Evolutionary conservation across 2,888 invertebrate species (phyloP).

Genomic region (Acheta domesticus): DNA sequence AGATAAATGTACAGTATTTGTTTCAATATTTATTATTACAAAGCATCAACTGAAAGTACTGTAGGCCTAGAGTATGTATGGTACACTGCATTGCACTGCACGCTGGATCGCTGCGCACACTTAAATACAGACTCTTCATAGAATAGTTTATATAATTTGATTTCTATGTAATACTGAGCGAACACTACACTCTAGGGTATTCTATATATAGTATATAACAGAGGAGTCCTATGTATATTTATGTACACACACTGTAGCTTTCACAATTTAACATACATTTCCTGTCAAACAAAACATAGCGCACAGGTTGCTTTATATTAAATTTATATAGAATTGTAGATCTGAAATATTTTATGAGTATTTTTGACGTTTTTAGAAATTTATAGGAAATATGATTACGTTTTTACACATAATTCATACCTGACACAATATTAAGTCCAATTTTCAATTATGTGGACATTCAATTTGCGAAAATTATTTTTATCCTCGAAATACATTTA

Average conservation of each 20-base stretch:
- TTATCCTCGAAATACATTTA: not conserved
- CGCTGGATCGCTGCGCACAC: not conserved
- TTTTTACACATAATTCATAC: not conserved
- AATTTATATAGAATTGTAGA: conserved; percentile 18
- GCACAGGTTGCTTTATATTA: not conserved
- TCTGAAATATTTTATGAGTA: not conserved
- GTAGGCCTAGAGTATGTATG: conserved; percentile 11
- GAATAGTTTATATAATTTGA: conserved; percentile 9
- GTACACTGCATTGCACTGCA: not conserved
- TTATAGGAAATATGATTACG: not conserved
- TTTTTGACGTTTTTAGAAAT: not conserved
- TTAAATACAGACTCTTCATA: conserved; percentile 2
- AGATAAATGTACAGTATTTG: not conserved
- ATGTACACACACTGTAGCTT: not conserved
- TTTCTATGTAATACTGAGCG: conserved; percentile 6
- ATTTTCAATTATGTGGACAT: not conserved
- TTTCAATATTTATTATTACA: conserved; percentile 30
- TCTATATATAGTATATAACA: not conserved
- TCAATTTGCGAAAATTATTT: not conserved
- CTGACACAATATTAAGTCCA: not conserved
- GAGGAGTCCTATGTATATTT: conserved; percentile 4
- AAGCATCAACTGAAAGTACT: conserved; percentile 30
- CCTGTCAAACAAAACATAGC: not conserved
- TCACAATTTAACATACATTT: conserved; percentile 8
- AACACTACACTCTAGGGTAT: not conserved